These are phyloP conservation scores for Phallusia fumigata DNA, from an alignment of 23 tunicate species.

Conservation along the genomic window DNA sequence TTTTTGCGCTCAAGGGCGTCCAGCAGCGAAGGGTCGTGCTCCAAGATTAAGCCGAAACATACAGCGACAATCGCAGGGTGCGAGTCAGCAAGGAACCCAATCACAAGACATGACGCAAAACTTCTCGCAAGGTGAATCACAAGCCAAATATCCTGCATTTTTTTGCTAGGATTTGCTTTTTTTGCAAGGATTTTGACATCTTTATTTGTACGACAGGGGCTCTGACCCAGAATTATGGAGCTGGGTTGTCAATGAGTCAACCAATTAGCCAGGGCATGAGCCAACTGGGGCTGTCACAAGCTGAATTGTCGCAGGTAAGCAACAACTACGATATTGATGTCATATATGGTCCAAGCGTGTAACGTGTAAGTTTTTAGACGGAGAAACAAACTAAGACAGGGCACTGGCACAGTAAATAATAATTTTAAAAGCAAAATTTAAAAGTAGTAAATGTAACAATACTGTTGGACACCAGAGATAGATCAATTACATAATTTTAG, in stretches of 20 bases:
- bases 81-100: slow-evolving; percentile 58
- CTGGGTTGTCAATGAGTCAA: slow-evolving; percentile 87
- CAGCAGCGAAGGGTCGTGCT: slow-evolving; percentile 72
- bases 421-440: too few relatives aligned
- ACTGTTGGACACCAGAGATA: too few relatives aligned
- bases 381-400: too few relatives aligned
- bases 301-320: slow-evolving; percentile 88
- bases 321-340: too few relatives aligned
- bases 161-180: too few relatives aligned
- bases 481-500: too few relatives aligned
- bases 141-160: too few relatives aligned
- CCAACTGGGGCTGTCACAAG: slow-evolving; percentile 93
- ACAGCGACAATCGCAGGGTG: slow-evolving; percentile 35
- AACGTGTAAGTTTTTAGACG: too few relatives aligned
- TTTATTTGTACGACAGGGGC: slow-evolving; percentile 75
- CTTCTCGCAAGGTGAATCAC: slow-evolving; percentile 86
- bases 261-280: slow-evolving; percentile 98
- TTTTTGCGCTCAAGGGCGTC: slow-evolving; percentile 66
- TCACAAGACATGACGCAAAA: slow-evolving; percentile 98
- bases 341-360: too few relatives aligned
- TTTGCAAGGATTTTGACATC: too few relatives aligned
- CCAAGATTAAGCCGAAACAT: slow-evolving; percentile 74
- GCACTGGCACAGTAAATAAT: too few relatives aligned
- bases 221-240: slow-evolving; percentile 83
- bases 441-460: too few relatives aligned